Percentiles rank a stretch among this genome's conserved stretches.
phyloP scores from a whole-genome alignment of 2,888 invertebrate genomes.

The Nesidiocoris tenuis region DNA sequence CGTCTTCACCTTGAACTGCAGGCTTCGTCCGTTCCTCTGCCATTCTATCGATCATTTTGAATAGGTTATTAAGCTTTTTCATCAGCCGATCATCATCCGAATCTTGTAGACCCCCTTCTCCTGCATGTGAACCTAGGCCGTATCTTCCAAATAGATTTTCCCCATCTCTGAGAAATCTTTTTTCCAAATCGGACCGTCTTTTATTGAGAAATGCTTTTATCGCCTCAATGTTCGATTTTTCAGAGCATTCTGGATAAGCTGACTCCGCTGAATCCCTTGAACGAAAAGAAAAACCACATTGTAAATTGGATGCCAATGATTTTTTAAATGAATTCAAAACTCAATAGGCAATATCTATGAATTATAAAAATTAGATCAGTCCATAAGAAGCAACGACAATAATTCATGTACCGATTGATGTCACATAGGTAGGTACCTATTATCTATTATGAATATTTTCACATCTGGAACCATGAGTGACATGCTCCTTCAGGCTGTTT shows the following conservation, averaged over 20 bases:
- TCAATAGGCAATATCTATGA: too few species aligned
- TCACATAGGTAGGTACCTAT: too few species aligned
- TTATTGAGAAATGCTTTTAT: not conserved
- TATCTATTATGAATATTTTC: too few species aligned
- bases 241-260: conserved; percentile 3
- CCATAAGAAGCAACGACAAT: too few species aligned
- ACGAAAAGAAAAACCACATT: not conserved
- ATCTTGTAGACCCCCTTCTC: not conserved
- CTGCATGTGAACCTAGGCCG: conserved; percentile 3
- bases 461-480: too few species aligned
- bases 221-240: conserved; percentile 3
- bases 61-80: not conserved
- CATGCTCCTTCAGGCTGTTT: too few species aligned
- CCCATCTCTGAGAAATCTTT: not conserved
- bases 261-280: conserved; percentile 6
- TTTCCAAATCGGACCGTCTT: conserved; percentile 9
- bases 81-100: too few species aligned
- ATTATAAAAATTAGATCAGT: too few species aligned
- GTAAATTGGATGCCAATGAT: too few species aligned
- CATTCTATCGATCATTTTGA: conserved; percentile 4
- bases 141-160: conserved; percentile 12
- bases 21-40: conserved; percentile 21
- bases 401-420: too few species aligned
- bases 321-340: too few species aligned
- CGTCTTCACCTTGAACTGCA: not conserved